These are phyloP conservation scores for Heliconius charithonia DNA, from an alignment of 2,888 invertebrate species.

Conservation along the genomic window DNA sequence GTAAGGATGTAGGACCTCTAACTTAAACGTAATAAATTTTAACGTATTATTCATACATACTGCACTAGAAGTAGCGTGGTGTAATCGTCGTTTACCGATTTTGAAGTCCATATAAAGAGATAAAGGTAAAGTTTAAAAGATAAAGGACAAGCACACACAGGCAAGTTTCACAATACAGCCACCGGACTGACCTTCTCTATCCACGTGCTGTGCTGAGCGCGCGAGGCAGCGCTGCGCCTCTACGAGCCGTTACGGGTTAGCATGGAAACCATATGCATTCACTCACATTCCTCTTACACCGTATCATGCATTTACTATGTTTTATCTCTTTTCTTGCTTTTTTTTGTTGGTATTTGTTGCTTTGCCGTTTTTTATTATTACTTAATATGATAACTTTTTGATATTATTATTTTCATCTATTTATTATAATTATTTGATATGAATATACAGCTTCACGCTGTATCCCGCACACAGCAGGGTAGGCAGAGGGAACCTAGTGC, in stretches of 20 bases:
- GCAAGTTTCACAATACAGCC: slow-evolving; percentile 6
- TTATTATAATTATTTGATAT: not conserved
- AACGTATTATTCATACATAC: not conserved
- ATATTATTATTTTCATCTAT: not conserved
- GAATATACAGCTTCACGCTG: too few species aligned
- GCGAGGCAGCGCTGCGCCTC: slow-evolving; percentile 78
- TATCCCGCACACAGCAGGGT: too few species aligned
- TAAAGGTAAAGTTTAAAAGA: slow-evolving; percentile 8
- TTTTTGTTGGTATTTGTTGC: not conserved
- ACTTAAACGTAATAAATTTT: too few species aligned
- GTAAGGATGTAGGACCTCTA: too few species aligned
- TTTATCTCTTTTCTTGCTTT: slow-evolving; percentile 29
- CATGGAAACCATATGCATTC: slow-evolving; percentile 81
- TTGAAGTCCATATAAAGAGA: not conserved
- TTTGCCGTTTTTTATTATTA: not conserved
- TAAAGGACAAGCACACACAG: slow-evolving; percentile 39
- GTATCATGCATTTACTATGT: slow-evolving; percentile 46
- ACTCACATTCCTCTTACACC: slow-evolving; percentile 67
- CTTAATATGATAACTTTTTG: not conserved
- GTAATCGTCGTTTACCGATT: not conserved
- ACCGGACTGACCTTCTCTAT: slow-evolving; percentile 90
- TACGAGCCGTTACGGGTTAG: slow-evolving; percentile 83
- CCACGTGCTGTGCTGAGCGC: slow-evolving; percentile 89
- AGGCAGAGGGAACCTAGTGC: too few species aligned
- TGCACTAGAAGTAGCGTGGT: not conserved